phyloP scores from a whole-genome alignment of 2,888 invertebrate genomes.

The Tillus elongatus region DNA sequence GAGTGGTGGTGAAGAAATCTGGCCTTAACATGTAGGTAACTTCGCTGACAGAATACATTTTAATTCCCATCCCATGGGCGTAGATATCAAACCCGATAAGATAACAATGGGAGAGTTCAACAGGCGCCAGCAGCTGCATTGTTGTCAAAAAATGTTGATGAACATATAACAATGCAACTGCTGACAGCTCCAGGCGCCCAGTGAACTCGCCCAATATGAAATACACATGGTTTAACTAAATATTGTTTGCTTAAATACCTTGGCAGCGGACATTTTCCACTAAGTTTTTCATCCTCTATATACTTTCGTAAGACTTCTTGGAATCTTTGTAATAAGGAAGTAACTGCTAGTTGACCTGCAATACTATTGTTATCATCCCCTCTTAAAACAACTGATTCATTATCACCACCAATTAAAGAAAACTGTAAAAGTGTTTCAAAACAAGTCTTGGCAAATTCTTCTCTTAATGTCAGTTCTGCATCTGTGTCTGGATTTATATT shows the following conservation, averaged over 20 bases:
- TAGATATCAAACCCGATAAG: too few species aligned
- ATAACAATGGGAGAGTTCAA: too few species aligned
- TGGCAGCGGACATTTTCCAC: constrained; percentile 77
- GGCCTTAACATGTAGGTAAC: too few species aligned
- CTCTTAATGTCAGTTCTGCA: constrained; percentile 71
- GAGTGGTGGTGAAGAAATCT: too few species aligned
- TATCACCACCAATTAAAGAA: constrained; percentile 71
- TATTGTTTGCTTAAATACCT: constrained; percentile 47
- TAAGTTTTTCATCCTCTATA: constrained; percentile 72
- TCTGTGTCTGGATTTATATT: constrained; percentile 64
- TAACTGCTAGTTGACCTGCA: constrained; percentile 73
- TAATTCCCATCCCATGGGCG: too few species aligned
- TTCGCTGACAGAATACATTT: too few species aligned
- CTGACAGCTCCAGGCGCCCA: too few species aligned
- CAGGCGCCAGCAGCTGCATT: too few species aligned
- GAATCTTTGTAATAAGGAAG: constrained; percentile 85
- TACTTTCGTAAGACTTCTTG: constrained; percentile 86
- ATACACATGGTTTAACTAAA: too few species aligned
- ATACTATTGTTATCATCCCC: constrained; percentile 48
- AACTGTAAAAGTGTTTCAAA: constrained; percentile 93
- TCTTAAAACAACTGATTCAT: constrained; percentile 36
- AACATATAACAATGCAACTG: too few species aligned
- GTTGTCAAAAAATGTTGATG: too few species aligned
- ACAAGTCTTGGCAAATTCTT: constrained; percentile 93
- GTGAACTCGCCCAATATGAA: too few species aligned